Evolutionary conservation across 2,888 invertebrate species (phyloP), one percentile per base, ranked within the genome.

Genomic region (Himalopsyche tibetana): DNA sequence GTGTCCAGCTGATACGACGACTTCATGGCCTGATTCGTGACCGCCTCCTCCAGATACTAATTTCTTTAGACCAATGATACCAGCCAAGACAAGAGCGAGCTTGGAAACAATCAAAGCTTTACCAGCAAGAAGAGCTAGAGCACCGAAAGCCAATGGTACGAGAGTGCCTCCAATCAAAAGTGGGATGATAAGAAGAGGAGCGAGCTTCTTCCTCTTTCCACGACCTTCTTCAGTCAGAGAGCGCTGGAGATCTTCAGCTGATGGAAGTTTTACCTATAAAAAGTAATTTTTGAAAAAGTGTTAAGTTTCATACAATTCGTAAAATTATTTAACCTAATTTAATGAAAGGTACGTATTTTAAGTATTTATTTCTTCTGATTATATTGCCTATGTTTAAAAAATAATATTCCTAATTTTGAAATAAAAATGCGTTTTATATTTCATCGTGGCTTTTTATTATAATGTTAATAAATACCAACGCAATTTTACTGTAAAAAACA

Each of bases 101-200:
- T 97, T 97, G 89, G 97, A 96, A 82, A 97, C 96, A 89, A 97
- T 97, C 88, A 97, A 92, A 74, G 97, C 97, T 91, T 97, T 97
- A 89, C 97, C 97, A 79, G 97, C 97, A 85, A 97, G 91, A 83
- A 97, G 93, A 36, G 97, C 97, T 42, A 97, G 91, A 11, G 96
- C 97, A 86, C 97, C 97, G 87, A 97, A 95, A 4, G 97, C 97
- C 84, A 97, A 92, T 6, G 97, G 97, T 74, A 97, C 95, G 90
- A 97, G 92, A 89, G 96, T 96, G 84, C 97, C 97, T 86, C 96
- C 96, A 89, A 97, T 94, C 89, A 97, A 94, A 88, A 97, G 92
- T 6, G 97, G 97, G 90, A 97, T 95, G 90, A 97, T 95, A 82
- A 97, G 93, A 87, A 96, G 94, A 5, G 96, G 96, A 38, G 95